phyloP scores from a whole-genome alignment of 92 coral and sea anemone genomes.

The Porites rus region DNA sequence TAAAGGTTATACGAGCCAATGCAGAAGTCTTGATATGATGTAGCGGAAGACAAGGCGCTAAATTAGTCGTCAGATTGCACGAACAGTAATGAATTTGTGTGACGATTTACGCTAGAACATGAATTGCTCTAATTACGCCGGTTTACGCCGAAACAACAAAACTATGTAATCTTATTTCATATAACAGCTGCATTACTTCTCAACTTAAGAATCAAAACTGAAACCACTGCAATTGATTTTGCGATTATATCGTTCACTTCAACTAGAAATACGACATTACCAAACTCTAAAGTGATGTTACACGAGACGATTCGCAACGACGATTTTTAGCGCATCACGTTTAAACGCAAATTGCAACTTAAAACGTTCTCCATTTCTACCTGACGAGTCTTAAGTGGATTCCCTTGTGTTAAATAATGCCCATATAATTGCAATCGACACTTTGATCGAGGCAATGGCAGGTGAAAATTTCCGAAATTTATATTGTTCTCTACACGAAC shows the following conservation, averaged over 20 bases:
- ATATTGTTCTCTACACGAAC: not conserved
- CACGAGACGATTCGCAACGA: too few relatives aligned
- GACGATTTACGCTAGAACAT: not conserved
- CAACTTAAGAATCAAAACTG: not conserved
- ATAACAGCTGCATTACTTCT: not conserved
- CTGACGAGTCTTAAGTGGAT: not conserved
- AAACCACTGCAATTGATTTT: not conserved
- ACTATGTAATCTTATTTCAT: not conserved
- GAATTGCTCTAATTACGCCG: not conserved
- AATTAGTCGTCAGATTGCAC: too few relatives aligned
- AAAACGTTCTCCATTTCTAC: not conserved
- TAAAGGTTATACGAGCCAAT: too few relatives aligned
- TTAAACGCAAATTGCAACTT: not conserved
- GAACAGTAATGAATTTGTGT: not conserved
- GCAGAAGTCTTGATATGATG: too few relatives aligned
- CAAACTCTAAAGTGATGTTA: too few relatives aligned
- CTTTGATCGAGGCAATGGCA: not conserved
- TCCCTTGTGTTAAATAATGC: not conserved
- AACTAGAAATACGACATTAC: not conserved
- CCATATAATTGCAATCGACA: not conserved
- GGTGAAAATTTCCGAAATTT: not conserved
- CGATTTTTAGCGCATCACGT: too few relatives aligned
- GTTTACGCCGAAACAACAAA: not conserved
- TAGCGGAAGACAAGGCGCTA: too few relatives aligned
- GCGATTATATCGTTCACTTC: not conserved